These are phyloP conservation scores for Girardia tigrina DNA, from an alignment of 2,888 invertebrate genomes.

Conservation along the genomic window DNA sequence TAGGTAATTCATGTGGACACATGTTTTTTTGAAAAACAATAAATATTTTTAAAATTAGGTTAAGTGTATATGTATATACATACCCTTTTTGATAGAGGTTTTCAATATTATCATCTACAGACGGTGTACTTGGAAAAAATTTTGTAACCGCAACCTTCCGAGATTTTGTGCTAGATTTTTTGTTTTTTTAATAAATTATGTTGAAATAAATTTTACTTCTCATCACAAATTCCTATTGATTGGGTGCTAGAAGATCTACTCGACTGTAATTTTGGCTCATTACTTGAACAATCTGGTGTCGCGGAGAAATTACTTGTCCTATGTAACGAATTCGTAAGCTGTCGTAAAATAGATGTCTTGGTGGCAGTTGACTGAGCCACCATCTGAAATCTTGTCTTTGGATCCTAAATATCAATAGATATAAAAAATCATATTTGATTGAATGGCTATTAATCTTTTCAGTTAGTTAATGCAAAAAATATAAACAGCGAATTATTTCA, in stretches of 20 bases:
- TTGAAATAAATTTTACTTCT: neutral
- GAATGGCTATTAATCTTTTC: too few species aligned
- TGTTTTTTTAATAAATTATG: neutral
- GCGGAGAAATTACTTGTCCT: neutral
- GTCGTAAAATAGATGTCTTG: neutral
- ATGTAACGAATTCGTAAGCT: neutral
- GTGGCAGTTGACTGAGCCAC: neutral
- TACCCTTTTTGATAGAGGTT: slow-evolving; percentile 12
- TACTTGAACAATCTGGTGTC: neutral
- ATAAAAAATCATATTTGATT: too few species aligned
- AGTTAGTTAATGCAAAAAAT: too few species aligned
- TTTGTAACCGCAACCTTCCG: neutral
- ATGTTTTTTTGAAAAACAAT: too few species aligned
- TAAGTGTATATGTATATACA: too few species aligned
- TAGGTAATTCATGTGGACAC: too few species aligned
- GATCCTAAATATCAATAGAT: too few species aligned
- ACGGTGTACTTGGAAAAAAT: neutral
- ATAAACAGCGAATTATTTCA: too few species aligned
- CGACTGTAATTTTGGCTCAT: neutral
- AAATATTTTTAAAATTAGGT: too few species aligned
- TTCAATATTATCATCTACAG: neutral
- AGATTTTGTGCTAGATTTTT: neutral
- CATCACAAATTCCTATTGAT: neutral
- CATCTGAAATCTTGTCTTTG: neutral
- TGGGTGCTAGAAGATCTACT: slow-evolving; percentile 15